phyloP scores from a whole-genome alignment of 1,140 invertebrate species.

The Drepana arcuata region DNA sequence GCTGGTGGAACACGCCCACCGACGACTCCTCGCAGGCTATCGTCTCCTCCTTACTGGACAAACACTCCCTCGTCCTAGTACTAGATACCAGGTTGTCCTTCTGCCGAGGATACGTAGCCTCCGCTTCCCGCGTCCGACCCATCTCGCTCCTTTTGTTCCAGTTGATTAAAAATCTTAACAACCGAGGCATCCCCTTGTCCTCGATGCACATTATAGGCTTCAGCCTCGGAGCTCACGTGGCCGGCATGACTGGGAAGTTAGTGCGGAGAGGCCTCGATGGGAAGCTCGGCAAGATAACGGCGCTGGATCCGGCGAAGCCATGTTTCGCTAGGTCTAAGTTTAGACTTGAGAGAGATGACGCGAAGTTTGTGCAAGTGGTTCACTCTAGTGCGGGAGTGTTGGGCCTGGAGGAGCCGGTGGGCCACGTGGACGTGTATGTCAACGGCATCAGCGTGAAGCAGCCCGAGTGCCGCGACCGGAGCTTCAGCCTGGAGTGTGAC shows the following conservation, averaged over 20 bases:
- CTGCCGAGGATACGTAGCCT: constrained; percentile 36
- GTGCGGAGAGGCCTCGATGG: constrained; percentile 69
- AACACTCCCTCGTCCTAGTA: constrained; percentile 27
- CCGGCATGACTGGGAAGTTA: constrained; percentile 80
- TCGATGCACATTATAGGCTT: constrained; percentile 83
- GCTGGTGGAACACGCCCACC: constrained; percentile 54
- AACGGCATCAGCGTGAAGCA: constrained; percentile 37
- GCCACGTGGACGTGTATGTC: constrained; percentile 48
- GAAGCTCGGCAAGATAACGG: constrained; percentile 81
- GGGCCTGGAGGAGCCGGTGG: constrained; percentile 53
- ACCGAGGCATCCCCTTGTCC: constrained; percentile 46
- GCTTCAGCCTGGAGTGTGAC: constrained; percentile 39
- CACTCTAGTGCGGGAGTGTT: constrained; percentile 62
- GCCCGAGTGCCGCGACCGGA: constrained; percentile 34
- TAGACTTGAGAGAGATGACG: constrained; percentile 54
- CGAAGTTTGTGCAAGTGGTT: constrained; percentile 65
- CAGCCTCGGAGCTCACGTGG: constrained; percentile 84
- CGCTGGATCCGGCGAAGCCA: constrained; percentile 80
- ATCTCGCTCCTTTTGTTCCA: constrained; percentile 32
- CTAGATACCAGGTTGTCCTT: constrained; percentile 40
- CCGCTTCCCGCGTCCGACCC: constrained; percentile 34
- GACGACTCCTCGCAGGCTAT: constrained; percentile 40
- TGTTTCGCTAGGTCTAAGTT: constrained; percentile 68
- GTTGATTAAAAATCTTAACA: constrained; percentile 33
- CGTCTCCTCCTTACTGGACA: constrained; percentile 34